These are phyloP conservation scores for Tiliqua scincoides DNA, from an alignment of 2,113 vertebrate species.

Conservation along the genomic window DNA sequence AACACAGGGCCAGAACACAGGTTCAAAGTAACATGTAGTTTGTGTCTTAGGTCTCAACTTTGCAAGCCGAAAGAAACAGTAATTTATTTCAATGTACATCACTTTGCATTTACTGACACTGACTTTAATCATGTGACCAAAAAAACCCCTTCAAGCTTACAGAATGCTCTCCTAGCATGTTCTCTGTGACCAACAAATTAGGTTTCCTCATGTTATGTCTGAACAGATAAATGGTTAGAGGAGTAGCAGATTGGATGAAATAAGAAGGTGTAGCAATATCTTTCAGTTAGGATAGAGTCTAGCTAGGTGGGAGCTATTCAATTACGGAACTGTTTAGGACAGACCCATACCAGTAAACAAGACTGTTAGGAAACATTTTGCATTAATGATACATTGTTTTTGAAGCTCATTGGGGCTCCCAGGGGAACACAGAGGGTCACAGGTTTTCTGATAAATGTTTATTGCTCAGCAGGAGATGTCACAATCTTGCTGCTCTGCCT, in stretches of 20 bases:
- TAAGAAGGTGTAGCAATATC: background rate
- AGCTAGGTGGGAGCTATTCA: slow-evolving; percentile 55
- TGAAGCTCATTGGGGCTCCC: slow-evolving; percentile 35
- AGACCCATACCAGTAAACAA: slow-evolving; percentile 35
- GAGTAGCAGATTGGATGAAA: background rate
- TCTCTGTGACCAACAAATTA: background rate
- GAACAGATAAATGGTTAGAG: background rate
- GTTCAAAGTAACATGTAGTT: no score
- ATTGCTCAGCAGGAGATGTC: slow-evolving; percentile 25
- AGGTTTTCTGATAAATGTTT: slow-evolving; percentile 29
- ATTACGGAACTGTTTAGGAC: slow-evolving; percentile 63
- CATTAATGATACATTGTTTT: slow-evolving; percentile 27
- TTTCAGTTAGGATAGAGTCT: slow-evolving; percentile 20
- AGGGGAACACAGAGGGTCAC: slow-evolving; percentile 13
- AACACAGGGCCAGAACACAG: no score
- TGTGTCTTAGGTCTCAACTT: background rate
- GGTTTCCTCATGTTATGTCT: background rate
- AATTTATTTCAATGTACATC: background rate
- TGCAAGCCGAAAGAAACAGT: background rate
- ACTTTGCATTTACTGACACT: background rate
- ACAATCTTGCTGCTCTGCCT: background rate
- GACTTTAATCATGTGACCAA: accelerated
- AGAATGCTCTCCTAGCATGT: background rate
- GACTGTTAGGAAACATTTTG: slow-evolving; percentile 44
- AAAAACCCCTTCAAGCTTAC: background rate